phyloP scores from a whole-genome alignment of 2,888 invertebrate genomes.

The Celastrina argiolus region DNA sequence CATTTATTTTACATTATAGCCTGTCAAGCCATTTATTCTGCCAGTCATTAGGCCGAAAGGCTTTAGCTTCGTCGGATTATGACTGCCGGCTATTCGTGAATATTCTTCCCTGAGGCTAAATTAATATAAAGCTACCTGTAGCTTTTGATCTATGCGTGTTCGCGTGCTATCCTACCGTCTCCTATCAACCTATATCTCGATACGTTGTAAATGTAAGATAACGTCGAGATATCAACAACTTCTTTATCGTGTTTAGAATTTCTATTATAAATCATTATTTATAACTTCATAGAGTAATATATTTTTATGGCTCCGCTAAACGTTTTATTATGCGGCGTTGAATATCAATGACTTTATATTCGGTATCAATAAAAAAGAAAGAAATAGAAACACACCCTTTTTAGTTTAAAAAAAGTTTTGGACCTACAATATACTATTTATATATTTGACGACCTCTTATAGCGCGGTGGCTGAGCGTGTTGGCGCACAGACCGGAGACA shows the following conservation, averaged over 20 bases:
- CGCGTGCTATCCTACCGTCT: not conserved
- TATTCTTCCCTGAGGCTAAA: no score
- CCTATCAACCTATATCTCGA: not conserved
- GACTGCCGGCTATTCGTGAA: no score
- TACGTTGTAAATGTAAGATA: not conserved
- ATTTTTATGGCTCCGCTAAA: not conserved
- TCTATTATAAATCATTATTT: not conserved
- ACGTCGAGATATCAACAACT: not conserved
- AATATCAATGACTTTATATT: not conserved
- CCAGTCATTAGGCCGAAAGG: no score
- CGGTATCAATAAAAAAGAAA: not conserved
- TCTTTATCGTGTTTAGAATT: not conserved
- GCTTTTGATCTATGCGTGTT: not conserved
- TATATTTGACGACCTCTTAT: no score
- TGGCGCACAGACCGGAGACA: no score
- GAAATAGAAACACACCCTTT: not conserved
- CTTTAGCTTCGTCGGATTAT: no score
- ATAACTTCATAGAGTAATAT: not conserved
- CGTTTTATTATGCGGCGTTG: not conserved
- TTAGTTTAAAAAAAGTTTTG: no score
- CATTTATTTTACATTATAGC: no score
- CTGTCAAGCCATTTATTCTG: no score
- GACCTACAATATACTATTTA: no score
- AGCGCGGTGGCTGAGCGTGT: no score
- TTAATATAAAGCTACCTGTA: no score